Percentiles rank a stretch among this genome's conserved stretches.
phyloP scores from a whole-genome alignment of 2,797 vertebrate genomes.

The Myotis findleyi region DNA sequence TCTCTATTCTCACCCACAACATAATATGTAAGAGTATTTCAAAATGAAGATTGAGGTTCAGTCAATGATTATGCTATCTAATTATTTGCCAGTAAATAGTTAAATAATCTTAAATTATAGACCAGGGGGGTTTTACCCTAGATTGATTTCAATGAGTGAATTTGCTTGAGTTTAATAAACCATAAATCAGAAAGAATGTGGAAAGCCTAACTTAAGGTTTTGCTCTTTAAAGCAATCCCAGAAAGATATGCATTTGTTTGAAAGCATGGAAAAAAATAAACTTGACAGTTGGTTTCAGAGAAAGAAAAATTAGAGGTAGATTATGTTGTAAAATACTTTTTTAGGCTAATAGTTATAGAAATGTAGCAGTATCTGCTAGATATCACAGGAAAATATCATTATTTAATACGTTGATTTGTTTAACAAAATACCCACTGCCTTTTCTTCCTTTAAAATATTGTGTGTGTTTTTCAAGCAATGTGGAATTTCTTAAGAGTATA shows the following conservation, averaged over 20 bases:
- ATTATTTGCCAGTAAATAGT: conserved; percentile 81
- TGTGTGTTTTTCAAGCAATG: conserved; percentile 77
- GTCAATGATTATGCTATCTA: conserved; percentile 77
- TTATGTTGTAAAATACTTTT: conserved; percentile 73
- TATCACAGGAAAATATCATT: conserved; percentile 81
- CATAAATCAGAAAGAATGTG: conserved; percentile 68
- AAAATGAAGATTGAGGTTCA: conserved; percentile 64
- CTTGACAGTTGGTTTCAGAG: conserved; percentile 59
- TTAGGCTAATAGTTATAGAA: conserved; percentile 70
- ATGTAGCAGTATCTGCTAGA: conserved; percentile 66
- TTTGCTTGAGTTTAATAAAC: conserved; percentile 77
- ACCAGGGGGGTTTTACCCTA: conserved; percentile 75
- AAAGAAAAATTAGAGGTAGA: conserved; percentile 72
- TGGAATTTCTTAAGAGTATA: conserved; percentile 75
- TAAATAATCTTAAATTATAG: conserved; percentile 86
- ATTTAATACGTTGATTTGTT: conserved; percentile 82
- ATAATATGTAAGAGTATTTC: conserved; percentile 61
- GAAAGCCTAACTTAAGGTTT: conserved; percentile 78
- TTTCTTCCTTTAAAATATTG: conserved; percentile 80
- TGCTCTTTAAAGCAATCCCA: conserved; percentile 71
- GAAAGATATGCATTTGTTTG: conserved; percentile 66
- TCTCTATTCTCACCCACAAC: background rate
- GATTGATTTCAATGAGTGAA: conserved; percentile 75
- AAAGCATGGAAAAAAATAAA: conserved; percentile 54
- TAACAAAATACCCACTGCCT: conserved; percentile 59